phyloP scores from a whole-genome alignment of 1,140 invertebrate genomes.

The Drosophila oshimai region DNA sequence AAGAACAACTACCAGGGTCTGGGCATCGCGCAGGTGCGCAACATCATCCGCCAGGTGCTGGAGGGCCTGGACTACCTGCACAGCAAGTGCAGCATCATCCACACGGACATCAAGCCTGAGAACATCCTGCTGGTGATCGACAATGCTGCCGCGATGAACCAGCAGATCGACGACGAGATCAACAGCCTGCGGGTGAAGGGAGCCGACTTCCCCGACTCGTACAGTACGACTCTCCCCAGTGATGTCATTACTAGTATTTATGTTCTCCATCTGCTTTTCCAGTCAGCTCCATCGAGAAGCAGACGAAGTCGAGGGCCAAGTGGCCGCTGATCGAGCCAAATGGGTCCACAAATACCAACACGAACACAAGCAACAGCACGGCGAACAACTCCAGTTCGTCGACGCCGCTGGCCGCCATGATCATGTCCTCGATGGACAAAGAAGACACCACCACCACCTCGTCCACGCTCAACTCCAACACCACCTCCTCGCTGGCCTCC shows the following conservation, averaged over 20 bases:
- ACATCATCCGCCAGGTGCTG: conserved; percentile 96
- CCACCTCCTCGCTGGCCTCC: conserved; percentile 75
- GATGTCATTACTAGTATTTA: background rate
- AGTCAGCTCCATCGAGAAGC: conserved; percentile 82
- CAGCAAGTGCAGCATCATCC: conserved; percentile 98
- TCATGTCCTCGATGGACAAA: conserved; percentile 73
- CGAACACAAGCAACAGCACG: conserved; percentile 75
- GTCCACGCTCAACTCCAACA: conserved; percentile 76
- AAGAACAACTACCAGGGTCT: conserved; percentile 99
- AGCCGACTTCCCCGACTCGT: conserved; percentile 82
- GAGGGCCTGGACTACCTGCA: conserved; percentile 98
- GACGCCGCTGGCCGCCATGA: conserved; percentile 68
- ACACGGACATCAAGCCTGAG: conserved; percentile 99
- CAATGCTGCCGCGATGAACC: conserved; percentile 92
- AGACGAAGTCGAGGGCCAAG: conserved; percentile 75
- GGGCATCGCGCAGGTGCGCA: conserved; percentile 95
- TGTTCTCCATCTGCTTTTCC: background rate
- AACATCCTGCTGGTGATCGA: conserved; percentile 96
- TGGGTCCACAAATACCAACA: conserved; percentile 71
- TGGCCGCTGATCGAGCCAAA: conserved; percentile 80
- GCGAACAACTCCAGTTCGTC: conserved; percentile 77
- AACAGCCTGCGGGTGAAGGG: conserved; percentile 87
- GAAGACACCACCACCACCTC: conserved; percentile 71
- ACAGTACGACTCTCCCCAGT: conserved; percentile 64
- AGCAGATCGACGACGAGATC: conserved; percentile 95